Base-by-base conservation (phyloP, 2,113 vertebrate genomes). In the Nestor notabilis region DNA sequence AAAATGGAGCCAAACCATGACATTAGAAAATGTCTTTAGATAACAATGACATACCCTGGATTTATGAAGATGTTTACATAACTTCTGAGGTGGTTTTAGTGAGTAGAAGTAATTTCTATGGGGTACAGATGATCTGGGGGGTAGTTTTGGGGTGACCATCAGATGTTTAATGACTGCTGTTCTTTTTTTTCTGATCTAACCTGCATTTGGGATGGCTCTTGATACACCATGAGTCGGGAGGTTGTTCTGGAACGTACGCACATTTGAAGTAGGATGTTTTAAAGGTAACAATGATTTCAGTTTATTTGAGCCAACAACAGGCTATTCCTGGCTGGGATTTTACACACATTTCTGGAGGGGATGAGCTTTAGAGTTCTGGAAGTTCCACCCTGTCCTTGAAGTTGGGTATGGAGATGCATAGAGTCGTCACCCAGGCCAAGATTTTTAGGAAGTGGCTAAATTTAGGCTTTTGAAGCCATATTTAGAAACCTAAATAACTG, bases 401-500 rank as follows among this genome's bases (percentile, higher is more conserved):
- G 31, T 5, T 78, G 72, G 47, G 6, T 31, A 9, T 23, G n/a
- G 33, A 56, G 47, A 10, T 87, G 35, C 17, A 20, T 37, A 9
- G 24, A 71, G 16, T 17, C 71, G 50, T 66, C 37, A 84, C 15
- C 3, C 37, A 87, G 44, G 55, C 64, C 52, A 65, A 21, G 77
- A 69, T 60, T 93, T 84, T 89, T 82, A 61, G 61, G 69, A 93
- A 89, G 61, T 24, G 37, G 25, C 47, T 95, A 79, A 92, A 89
- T 91, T 87, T 95, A 91, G 86, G 3, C 33, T 74, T 90, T 37
- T 27, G 56, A 87, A 27, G 71, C 66, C 41, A 52, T 13, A 1
- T 69, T 82, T 87, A 68, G 92, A 87, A 92, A 72, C 72, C 69
- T 56, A 77, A 95, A 49, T 89, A 84, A 79, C 17, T 93, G 92